These are phyloP conservation scores for Nomada flava DNA, from an alignment of 2,888 invertebrate species.

Conservation along the genomic window DNA sequence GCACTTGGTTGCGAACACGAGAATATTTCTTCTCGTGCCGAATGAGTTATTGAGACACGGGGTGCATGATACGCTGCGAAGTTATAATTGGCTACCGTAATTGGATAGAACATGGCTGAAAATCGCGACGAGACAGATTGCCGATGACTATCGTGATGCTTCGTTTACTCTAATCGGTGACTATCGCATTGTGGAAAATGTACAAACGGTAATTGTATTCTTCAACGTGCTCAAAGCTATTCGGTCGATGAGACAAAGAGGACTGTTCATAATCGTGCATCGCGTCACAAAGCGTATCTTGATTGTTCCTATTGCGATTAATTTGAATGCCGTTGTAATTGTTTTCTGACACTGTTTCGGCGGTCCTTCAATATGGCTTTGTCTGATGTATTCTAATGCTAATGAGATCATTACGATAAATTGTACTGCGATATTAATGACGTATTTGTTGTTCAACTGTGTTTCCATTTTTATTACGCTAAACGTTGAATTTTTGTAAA, in stretches of 20 bases:
- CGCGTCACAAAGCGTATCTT: background rate
- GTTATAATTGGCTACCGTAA: conserved; percentile 8
- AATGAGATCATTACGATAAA: too few relatives aligned
- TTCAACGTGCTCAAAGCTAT: conserved; percentile 13
- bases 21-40: background rate
- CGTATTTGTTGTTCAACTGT: too few relatives aligned
- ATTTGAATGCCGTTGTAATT: conserved; percentile 12
- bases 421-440: too few relatives aligned
- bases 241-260: conserved; percentile 17
- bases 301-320: conserved; percentile 17
- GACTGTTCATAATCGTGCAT: conserved; percentile 6
- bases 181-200: conserved; percentile 9
- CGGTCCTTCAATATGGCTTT: background rate
- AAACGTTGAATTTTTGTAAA: too few relatives aligned
- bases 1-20: too few relatives aligned
- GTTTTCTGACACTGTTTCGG: conserved; percentile 8
- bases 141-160: background rate
- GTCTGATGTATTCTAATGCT: too few relatives aligned
- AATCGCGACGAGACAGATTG: background rate
- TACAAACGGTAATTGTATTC: conserved; percentile 10
- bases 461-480: too few relatives aligned
- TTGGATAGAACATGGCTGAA: background rate
- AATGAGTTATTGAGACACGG: background rate
- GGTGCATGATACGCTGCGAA: background rate
- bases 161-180: conserved; percentile 1